Percentiles rank a stretch among this genome's conserved stretches.
phyloP scores from a whole-genome alignment of 37 sponge, comb jelly and placozoan genomes.

The Haliclona indistincta region DNA sequence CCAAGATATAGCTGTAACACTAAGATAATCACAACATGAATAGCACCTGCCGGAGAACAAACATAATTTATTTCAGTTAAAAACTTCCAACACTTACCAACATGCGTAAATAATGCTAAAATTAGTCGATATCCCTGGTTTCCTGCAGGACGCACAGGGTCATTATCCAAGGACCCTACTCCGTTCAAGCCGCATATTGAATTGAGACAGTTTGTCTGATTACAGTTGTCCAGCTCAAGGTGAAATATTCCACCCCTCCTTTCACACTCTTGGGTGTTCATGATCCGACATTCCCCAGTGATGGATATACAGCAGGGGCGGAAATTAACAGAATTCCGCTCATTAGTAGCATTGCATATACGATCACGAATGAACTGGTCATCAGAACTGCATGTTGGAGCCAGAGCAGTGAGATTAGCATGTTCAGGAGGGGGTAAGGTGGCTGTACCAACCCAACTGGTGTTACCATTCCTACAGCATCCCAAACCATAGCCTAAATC shows the following conservation, averaged over 20 bases:
- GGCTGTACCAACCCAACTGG: conserved; percentile 48
- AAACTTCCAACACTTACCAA: no score
- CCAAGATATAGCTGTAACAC: conserved; percentile 85
- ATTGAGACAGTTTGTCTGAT: conserved; percentile 83
- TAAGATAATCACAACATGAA: conserved; percentile 71
- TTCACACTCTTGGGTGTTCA: conserved; percentile 59
- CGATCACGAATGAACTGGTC: background rate
- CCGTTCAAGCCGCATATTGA: conserved; percentile 87
- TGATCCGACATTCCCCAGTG: conserved; percentile 74
- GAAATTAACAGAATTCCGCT: conserved; percentile 33
- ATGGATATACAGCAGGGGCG: conserved; percentile 89
- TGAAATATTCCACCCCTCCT: conserved; percentile 71
- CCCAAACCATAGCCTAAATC: conserved; percentile 25
- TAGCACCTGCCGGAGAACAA: no score
- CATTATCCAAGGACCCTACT: background rate
- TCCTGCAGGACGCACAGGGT: conserved; percentile 42
- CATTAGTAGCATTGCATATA: background rate
- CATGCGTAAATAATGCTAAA: conserved; percentile 79
- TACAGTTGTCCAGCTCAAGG: conserved; percentile 48
- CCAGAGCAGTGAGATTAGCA: background rate
- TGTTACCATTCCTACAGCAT: conserved; percentile 56
- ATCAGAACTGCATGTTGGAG: background rate
- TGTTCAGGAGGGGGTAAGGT: conserved; percentile 8
- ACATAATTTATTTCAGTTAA: no score
- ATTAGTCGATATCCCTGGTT: conserved; percentile 92